phyloP scores from a whole-genome alignment of 1,140 invertebrate genomes.

The Patella vulgata region DNA sequence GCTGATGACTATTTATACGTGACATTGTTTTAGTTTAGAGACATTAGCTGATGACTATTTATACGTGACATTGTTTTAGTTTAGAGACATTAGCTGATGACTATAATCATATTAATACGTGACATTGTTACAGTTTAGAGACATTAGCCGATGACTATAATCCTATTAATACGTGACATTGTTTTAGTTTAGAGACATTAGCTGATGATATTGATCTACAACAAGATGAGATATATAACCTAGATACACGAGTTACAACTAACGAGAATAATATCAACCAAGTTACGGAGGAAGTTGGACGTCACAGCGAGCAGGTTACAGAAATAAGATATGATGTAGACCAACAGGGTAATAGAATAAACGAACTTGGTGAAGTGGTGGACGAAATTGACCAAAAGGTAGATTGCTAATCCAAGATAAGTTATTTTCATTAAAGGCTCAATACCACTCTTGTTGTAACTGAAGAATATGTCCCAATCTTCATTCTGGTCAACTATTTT shows the following conservation, averaged over 20 bases:
- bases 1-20: too few species aligned
- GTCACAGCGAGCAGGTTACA: constrained; percentile 16
- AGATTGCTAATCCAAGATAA: not conserved
- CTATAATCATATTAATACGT: too few species aligned
- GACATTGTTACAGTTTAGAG: not conserved
- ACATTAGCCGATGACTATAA: not conserved
- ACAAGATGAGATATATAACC: constrained; percentile 15
- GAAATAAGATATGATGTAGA: constrained; percentile 17
- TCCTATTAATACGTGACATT: not conserved
- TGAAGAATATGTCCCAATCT: too few species aligned
- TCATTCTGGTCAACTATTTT: too few species aligned
- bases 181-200: constrained; percentile 22
- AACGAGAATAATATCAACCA: constrained; percentile 22
- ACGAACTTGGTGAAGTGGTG: constrained; percentile 19
- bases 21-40: too few species aligned
- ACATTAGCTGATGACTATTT: too few species aligned
- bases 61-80: too few species aligned
- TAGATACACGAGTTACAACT: constrained; percentile 14
- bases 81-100: too few species aligned
- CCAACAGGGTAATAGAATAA: constrained; percentile 14
- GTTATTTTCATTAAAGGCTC: not conserved
- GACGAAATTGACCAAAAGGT: constrained; percentile 39
- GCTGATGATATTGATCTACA: constrained; percentile 12
- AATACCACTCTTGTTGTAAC: too few species aligned
- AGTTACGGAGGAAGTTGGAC: constrained; percentile 8